These are phyloP conservation scores for Charina bottae DNA, from an alignment of 2,113 vertebrate species.

Conservation along the genomic window DNA sequence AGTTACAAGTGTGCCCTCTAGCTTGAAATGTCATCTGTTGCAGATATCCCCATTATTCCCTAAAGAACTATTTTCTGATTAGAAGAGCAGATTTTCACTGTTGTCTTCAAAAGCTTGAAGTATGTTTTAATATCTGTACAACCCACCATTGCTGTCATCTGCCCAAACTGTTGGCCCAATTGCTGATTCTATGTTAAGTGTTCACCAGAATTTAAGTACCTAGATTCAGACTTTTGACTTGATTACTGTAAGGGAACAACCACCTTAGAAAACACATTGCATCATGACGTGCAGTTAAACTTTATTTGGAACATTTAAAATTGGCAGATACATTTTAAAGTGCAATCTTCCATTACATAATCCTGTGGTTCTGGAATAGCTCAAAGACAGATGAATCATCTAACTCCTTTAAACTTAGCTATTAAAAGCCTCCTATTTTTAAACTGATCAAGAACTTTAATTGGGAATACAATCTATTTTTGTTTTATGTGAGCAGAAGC, in stretches of 20 bases:
- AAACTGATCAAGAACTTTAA: constrained; percentile 22
- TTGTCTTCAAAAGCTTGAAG: not conserved
- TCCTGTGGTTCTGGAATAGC: not conserved
- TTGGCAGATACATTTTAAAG: constrained; percentile 4
- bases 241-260: not conserved
- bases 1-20: not conserved
- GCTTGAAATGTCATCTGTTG: not conserved
- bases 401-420: not conserved
- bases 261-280: not conserved
- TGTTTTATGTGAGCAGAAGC: constrained; percentile 1
- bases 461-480: constrained; percentile 9
- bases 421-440: not conserved
- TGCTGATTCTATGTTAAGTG: not conserved
- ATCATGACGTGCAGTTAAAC: not conserved
- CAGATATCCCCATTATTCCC: not conserved
- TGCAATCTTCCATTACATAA: constrained; percentile 10
- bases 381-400: constrained; percentile 6
- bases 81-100: not conserved
- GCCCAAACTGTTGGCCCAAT: not conserved
- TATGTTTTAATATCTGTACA: not conserved
- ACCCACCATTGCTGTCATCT: not conserved
- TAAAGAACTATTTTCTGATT: not conserved
- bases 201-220: not conserved
- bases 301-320: constrained; percentile 16
- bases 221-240: not conserved